phyloP scores from a whole-genome alignment of 1,140 invertebrate genomes.

The Pseudomyrmex pallidus region DNA sequence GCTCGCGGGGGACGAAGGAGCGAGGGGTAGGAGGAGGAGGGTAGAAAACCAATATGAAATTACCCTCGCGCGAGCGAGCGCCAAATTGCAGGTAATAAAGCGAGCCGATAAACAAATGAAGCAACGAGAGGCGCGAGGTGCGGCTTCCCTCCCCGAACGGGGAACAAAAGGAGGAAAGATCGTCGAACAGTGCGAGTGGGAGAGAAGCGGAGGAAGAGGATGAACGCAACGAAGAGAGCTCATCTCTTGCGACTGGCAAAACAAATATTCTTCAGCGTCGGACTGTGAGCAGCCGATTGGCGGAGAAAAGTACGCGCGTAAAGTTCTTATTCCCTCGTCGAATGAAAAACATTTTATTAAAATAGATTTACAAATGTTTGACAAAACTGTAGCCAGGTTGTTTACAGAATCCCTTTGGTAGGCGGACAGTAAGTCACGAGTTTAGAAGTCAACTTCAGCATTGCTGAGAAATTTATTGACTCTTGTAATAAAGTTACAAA shows the following conservation, averaged over 20 bases:
- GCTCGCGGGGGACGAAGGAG: slow-evolving; percentile 30
- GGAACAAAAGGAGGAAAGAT: slow-evolving; percentile 51
- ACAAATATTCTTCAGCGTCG: slow-evolving; percentile 64
- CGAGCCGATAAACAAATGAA: slow-evolving; percentile 81
- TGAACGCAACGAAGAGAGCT: slow-evolving; percentile 40
- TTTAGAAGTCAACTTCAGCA: too few relatives aligned
- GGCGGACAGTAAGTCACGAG: too few relatives aligned
- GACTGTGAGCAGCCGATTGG: slow-evolving; percentile 43
- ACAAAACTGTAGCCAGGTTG: too few relatives aligned
- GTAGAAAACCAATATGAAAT: slow-evolving; percentile 82
- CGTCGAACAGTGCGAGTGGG: slow-evolving; percentile 22
- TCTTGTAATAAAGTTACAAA: too few relatives aligned
- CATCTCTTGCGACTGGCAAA: slow-evolving; percentile 63
- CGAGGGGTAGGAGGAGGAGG: slow-evolving; percentile 67
- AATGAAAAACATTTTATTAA: too few relatives aligned
- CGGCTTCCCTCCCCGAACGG: slow-evolving; percentile 64
- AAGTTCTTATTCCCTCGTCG: background rate
- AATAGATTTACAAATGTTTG: background rate
- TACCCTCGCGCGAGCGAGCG: slow-evolving; percentile 77
- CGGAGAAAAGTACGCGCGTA: slow-evolving; percentile 28
- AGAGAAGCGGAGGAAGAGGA: slow-evolving; percentile 13
- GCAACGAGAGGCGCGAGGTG: slow-evolving; percentile 77
- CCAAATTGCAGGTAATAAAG: slow-evolving; percentile 81
- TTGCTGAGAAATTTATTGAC: too few relatives aligned
- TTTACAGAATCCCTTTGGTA: too few relatives aligned